These are phyloP conservation scores for Drosophila ercepeae DNA, from an alignment of 1,140 invertebrate species.

Conservation along the genomic window DNA sequence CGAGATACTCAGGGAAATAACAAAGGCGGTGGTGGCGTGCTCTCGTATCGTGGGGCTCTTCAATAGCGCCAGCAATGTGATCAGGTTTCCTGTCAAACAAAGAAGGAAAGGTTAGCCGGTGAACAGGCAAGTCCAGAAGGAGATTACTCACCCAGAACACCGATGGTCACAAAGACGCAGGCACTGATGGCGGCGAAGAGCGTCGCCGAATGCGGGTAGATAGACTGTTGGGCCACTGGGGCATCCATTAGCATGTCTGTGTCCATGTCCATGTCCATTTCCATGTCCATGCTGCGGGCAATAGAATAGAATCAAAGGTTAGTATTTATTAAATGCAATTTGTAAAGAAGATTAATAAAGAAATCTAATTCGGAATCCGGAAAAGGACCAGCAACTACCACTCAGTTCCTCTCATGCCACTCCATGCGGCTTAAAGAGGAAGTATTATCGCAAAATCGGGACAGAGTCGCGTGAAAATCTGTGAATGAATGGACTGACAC, in stretches of 20 bases:
- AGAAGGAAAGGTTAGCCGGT: conserved; percentile 3
- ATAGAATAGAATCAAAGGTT: neutral
- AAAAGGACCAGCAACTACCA: too few species aligned
- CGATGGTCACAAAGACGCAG: conserved; percentile 90
- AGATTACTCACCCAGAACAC: conserved; percentile 88
- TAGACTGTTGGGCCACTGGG: conserved; percentile 54
- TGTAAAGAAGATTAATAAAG: too few species aligned
- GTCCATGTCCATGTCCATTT: conserved; percentile 8
- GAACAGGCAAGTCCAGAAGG: neutral
- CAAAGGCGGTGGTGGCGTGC: conserved; percentile 94
- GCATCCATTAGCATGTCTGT: conserved; percentile 33
- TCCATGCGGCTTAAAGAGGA: too few species aligned
- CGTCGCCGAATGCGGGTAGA: conserved; percentile 89
- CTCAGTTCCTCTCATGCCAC: neutral
- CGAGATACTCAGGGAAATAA: conserved; percentile 92
- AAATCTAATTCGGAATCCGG: neutral
- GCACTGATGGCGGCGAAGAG: conserved; percentile 90
- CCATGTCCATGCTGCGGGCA: conserved; percentile 2
- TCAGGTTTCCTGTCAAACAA: conserved; percentile 88
- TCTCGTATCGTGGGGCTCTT: conserved; percentile 90
- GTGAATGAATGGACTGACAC: conserved; percentile 22
- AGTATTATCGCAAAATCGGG: conserved; percentile 2
- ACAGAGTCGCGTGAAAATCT: conserved; percentile 3
- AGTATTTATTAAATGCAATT: too few species aligned
- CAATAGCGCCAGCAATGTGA: conserved; percentile 91